A percentile compares a stretch with the other conserved stretches of the same genome.
These are phyloP conservation scores for Ricordea florida DNA, from an alignment of 92 coral and sea anemone genomes.

Conservation along the genomic window DNA sequence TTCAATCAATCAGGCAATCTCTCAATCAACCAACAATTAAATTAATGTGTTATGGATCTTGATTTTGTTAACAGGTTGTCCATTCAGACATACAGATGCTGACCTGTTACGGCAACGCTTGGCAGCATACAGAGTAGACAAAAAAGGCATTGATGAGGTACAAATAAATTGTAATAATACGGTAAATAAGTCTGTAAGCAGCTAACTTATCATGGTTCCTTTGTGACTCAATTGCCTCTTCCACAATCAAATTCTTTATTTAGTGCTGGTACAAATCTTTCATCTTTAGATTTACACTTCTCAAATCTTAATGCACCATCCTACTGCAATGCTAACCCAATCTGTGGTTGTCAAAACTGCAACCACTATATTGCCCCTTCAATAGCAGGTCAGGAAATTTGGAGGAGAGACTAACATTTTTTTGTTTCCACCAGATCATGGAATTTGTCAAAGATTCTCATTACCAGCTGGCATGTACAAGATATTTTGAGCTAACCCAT, in stretches of 20 bases:
- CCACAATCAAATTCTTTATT: neutral
- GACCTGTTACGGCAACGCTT: conserved; percentile 81
- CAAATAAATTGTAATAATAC: neutral
- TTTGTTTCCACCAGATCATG: conserved; percentile 62
- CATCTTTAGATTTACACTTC: too few relatives aligned
- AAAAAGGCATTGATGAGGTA: conserved; percentile 90
- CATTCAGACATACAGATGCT: conserved; percentile 92
- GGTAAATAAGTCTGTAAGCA: neutral
- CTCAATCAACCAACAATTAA: neutral
- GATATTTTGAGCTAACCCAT: conserved; percentile 92
- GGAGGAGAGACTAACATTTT: too few relatives aligned
- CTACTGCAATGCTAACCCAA: neutral
- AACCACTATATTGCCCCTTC: neutral
- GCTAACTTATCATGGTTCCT: neutral
- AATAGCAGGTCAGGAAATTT: neutral
- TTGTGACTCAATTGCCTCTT: neutral
- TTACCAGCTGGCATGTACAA: conserved; percentile 97
- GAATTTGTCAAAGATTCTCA: conserved; percentile 87
- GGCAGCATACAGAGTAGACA: conserved; percentile 74
- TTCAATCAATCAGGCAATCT: too few relatives aligned
- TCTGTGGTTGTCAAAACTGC: too few relatives aligned
- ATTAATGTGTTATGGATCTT: neutral
- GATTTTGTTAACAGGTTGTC: conserved; percentile 72
- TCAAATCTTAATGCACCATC: too few relatives aligned
- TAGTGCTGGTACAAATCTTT: too few relatives aligned